Evolutionary conservation across 1,140 invertebrate species (phyloP).

Genomic region (Pseudomyrmex concolor): DNA sequence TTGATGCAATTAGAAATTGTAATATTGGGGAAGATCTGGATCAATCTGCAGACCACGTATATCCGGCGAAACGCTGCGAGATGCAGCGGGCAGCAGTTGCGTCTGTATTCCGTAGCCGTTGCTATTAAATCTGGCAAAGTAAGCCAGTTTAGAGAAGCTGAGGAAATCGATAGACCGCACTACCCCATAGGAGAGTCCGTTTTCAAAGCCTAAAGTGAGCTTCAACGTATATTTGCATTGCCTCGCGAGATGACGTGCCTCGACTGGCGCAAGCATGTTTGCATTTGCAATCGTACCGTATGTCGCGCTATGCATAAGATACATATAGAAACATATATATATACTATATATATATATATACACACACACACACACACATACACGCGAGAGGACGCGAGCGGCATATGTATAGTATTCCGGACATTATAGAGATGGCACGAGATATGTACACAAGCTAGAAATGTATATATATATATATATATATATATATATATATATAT

Average conservation of each 20-base stretch:
- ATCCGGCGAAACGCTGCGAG: neutral
- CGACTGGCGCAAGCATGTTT: conserved; percentile 67
- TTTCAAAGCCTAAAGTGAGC: conserved; percentile 48
- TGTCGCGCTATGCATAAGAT: conserved; percentile 63
- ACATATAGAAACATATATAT: conserved; percentile 58
- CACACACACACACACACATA: conserved; percentile 18
- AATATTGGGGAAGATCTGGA: neutral
- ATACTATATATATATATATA: conserved; percentile 53
- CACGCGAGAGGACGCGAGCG: conserved; percentile 42
- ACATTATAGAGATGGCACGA: conserved; percentile 51
- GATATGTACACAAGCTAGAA: conserved; percentile 3
- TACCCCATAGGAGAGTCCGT: conserved; percentile 20
- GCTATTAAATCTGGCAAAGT: conserved; percentile 34
- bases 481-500: neutral
- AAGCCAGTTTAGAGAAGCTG: conserved; percentile 13
- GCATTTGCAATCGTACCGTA: conserved; percentile 77
- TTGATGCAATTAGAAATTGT: neutral
- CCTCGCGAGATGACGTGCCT: conserved; percentile 63
- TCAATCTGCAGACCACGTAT: neutral
- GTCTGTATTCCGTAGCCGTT: neutral
- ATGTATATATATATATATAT: neutral
- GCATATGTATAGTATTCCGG: conserved; percentile 39
- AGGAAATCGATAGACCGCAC: conserved; percentile 44
- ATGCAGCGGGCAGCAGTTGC: neutral
- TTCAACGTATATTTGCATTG: conserved; percentile 69